A percentile compares a stretch with the other conserved stretches of the same genome.
Conservation (phyloP, 2,113 vertebrate genomes). For the Synchiropus splendidus region DNA sequence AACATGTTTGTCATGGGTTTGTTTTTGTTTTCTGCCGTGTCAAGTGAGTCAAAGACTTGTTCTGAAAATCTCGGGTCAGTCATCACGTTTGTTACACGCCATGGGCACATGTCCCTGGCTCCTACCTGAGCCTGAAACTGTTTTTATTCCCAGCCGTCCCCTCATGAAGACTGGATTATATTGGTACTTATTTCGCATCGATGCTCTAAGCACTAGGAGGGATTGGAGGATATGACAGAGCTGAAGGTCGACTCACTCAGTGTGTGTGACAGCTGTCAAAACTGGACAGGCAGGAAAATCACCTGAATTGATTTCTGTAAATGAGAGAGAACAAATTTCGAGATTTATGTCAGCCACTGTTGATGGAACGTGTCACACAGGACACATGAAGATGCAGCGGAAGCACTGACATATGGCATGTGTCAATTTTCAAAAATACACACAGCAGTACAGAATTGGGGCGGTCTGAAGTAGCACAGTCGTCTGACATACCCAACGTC, state of each 20-base stretch:
- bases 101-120: constrained; percentile 15
- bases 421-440: constrained; percentile 31
- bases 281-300: constrained; percentile 49
- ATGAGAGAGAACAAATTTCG: constrained; percentile 43
- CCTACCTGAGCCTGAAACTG: not conserved
- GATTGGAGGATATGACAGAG: constrained; percentile 31
- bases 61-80: constrained; percentile 17
- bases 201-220: constrained; percentile 7
- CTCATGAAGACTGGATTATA: constrained; percentile 7
- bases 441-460: too few relatives aligned
- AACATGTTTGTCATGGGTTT: constrained; percentile 12
- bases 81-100: constrained; percentile 16
- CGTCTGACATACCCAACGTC: too few relatives aligned
- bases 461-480: too few relatives aligned
- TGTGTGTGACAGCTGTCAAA: constrained; percentile 41
- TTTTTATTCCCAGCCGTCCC: not conserved
- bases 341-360: constrained; percentile 56
- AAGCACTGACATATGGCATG: constrained; percentile 34
- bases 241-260: constrained; percentile 50
- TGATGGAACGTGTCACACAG: constrained; percentile 53
- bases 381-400: constrained; percentile 20
- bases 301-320: constrained; percentile 61
- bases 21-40: constrained; percentile 1
- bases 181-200: not conserved
- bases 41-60: constrained; percentile 7